phyloP scores from a whole-genome alignment of 2,797 vertebrate genomes.

The Chrosomus eos region DNA sequence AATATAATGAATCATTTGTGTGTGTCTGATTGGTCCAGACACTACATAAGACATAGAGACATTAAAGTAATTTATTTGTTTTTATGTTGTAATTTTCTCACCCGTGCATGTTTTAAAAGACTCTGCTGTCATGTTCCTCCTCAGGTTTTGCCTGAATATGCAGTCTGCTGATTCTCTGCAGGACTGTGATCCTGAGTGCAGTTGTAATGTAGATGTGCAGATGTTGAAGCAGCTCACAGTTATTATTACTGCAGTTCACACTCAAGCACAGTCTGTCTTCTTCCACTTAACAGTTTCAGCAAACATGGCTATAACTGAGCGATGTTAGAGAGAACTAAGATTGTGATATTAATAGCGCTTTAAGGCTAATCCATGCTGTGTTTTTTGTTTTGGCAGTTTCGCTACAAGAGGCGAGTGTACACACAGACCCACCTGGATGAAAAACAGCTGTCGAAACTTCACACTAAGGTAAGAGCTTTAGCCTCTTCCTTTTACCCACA shows the following conservation, averaged over 20 bases:
- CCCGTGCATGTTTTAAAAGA: not conserved
- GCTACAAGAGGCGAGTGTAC: slow-evolving; percentile 95
- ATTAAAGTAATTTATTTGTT: not conserved
- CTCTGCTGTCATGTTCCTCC: not conserved
- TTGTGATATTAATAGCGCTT: not conserved
- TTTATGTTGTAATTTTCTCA: not conserved
- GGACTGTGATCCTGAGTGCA: slow-evolving; percentile 7
- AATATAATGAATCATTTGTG: too few species aligned
- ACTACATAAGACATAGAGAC: not conserved
- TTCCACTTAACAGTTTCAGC: not conserved
- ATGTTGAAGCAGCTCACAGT: slow-evolving; percentile 14
- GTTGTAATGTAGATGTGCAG: slow-evolving; percentile 12
- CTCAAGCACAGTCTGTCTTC: slow-evolving; percentile 2
- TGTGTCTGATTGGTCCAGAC: too few species aligned
- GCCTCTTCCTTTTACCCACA: not conserved
- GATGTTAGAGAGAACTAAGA: not conserved
- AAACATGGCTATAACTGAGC: not conserved
- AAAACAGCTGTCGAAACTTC: slow-evolving; percentile 95
- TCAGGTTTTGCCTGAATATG: slow-evolving; percentile 3
- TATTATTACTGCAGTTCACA: slow-evolving; percentile 7
- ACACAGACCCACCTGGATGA: slow-evolving; percentile 92
- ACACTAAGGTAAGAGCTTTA: slow-evolving; percentile 88
- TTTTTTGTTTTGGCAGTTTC: slow-evolving; percentile 82
- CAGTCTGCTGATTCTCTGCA: slow-evolving; percentile 28
- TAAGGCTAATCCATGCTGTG: slow-evolving; percentile 39